Evolutionary conservation across 2,113 vertebrate genomes (phyloP), one percentile per base, ranked within the genome.

Genomic region (Paramormyrops kingsleyae): DNA sequence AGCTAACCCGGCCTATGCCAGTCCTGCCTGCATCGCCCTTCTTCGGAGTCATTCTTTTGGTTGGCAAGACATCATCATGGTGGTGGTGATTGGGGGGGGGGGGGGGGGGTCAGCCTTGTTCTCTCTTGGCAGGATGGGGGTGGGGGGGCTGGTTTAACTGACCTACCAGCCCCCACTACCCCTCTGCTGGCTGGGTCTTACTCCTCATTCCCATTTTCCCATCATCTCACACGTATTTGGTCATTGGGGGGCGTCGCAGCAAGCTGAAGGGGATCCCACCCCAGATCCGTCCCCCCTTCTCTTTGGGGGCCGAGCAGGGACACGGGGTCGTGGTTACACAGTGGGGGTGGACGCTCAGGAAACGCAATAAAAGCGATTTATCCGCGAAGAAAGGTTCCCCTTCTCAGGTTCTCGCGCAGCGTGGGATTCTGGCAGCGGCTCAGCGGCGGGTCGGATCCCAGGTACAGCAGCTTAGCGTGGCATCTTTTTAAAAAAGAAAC

Each of bases 361-460:
- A 90, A 90, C 88, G 56, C 89, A 93, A 93, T 93, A 50, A 92
- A 85, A 92, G 59, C 90, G 89, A 91, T 94, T 92, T 93, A 89
- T 92, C 91, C 91, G 88, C 89, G 92, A 93, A 92, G 92, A 92
- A 93, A 94, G 93, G 90, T 90, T 88, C 53, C 83, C 87, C 84
- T 92, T 88, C 44, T 84, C 86, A 9, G 53, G 70, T 87, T 91
- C 87, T n/a, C 5, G 90, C 92, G 74, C 74, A 90, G 91, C 90
- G 13, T 77, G 70, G 70, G 70, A 93, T 24, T 52, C 88, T 93
- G 91, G 91, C 92, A 90, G 90, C 10, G 62, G 47, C 56, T 91
- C 92, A 92, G 87, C 90, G 92, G 93, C 88, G 92, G 89, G 92
- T 87, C 87, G 88, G 59, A 39, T 1, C 17, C 49, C 85, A 87